A percentile compares a stretch with the other conserved stretches of the same genome.
These are phyloP conservation scores for Zygothrica quintamaculata DNA, from an alignment of 2,888 invertebrate genomes.

Conservation along the genomic window DNA sequence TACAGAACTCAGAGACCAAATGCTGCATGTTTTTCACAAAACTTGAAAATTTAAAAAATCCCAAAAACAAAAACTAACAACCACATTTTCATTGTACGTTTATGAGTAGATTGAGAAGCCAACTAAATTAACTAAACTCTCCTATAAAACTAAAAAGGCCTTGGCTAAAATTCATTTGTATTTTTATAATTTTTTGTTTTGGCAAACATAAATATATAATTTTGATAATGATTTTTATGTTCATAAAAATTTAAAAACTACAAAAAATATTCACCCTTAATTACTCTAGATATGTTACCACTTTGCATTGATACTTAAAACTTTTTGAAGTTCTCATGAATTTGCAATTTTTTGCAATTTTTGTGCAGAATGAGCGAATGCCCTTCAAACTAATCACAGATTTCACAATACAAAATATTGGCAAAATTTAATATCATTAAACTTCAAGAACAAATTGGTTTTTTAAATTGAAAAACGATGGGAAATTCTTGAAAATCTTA, in stretches of 20 bases:
- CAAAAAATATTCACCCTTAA: neutral
- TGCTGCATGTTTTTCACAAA: conserved; percentile 43
- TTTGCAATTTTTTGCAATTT: neutral
- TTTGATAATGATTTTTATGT: conserved; percentile 11
- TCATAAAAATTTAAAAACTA: neutral
- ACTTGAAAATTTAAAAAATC: conserved; percentile 17
- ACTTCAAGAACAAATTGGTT: too few relatives aligned
- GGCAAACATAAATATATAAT: conserved; percentile 8
- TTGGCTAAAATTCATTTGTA: conserved; percentile 35
- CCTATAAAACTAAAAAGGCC: conserved; percentile 7
- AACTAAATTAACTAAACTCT: conserved; percentile 30
- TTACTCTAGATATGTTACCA: neutral
- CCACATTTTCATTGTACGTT: conserved; percentile 15
- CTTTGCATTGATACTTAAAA: neutral
- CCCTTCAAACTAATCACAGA: too few relatives aligned
- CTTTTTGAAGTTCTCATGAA: neutral
- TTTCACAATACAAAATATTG: too few relatives aligned
- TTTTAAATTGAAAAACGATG: too few relatives aligned
- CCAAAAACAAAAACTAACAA: conserved; percentile 21
- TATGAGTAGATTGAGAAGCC: conserved; percentile 28
- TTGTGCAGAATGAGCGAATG: neutral
- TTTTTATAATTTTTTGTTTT: conserved; percentile 27
- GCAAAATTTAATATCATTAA: too few relatives aligned
- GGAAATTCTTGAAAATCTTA: too few relatives aligned
- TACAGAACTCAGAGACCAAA: conserved; percentile 50